Percentiles rank a stretch among this genome's conserved stretches.
phyloP scores from a whole-genome alignment of 1,140 invertebrate genomes.

The Eriocheir sinensis region DNA sequence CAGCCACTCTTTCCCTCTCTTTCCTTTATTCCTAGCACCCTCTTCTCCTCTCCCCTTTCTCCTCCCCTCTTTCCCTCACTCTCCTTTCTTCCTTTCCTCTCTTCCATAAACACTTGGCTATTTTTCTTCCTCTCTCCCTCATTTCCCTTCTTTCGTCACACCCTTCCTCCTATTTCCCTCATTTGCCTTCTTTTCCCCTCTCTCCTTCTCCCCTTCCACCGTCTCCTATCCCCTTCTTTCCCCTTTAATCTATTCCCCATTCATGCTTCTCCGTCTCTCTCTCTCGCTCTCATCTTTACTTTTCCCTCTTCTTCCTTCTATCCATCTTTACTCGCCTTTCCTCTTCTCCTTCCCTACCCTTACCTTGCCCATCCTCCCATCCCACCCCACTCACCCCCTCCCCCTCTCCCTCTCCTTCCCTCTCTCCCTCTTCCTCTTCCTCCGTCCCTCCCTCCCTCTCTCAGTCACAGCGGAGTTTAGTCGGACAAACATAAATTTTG shows the following conservation, averaged over 20 bases:
- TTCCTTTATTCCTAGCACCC: neutral
- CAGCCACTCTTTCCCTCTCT: neutral
- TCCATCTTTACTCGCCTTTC: neutral
- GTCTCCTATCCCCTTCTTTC: neutral
- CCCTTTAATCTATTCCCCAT: neutral
- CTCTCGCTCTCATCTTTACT: neutral
- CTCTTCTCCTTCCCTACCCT: neutral
- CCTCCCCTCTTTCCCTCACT: neutral
- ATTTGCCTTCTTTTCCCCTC: neutral
- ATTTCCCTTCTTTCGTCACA: neutral
- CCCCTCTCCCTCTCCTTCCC: neutral
- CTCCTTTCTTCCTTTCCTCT: neutral
- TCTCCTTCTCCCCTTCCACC: neutral
- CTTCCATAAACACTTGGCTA: neutral
- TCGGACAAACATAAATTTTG: constrained; percentile 69
- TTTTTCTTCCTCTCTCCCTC: neutral
- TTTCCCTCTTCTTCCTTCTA: neutral
- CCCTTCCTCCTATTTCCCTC: neutral
- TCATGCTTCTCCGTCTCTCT: neutral
- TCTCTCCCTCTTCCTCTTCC: neutral
- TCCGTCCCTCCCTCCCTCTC: neutral
- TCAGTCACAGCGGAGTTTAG: constrained; percentile 56
- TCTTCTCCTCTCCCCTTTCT: neutral
- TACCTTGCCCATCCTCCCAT: neutral
- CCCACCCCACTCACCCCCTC: neutral